A percentile compares a stretch with the other conserved stretches of the same genome.
Evolutionary conservation across 35 echinoderm and acorn worm genomes (phyloP).

Genomic region (Antedon bifida): DNA sequence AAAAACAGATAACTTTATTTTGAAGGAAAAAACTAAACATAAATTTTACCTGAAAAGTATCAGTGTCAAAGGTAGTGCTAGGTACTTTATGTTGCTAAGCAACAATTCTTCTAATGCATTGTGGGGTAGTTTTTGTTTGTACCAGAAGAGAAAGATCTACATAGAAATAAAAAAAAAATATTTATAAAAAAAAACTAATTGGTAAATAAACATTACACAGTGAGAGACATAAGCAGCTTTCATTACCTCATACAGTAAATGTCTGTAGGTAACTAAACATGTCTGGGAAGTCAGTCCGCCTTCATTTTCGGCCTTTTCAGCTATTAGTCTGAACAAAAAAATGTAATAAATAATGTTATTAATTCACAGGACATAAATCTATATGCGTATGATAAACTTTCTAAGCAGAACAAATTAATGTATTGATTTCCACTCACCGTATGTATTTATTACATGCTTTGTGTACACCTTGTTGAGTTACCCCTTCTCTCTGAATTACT

Average conservation of each 20-base stretch:
- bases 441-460: background rate
- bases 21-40: too few relatives aligned
- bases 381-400: too few relatives aligned
- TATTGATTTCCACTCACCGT: background rate
- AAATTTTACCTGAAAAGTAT: slow-evolving; percentile 58
- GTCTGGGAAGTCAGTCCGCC: background rate
- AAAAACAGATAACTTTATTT: too few relatives aligned
- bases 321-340: background rate
- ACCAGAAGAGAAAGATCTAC: slow-evolving; percentile 70
- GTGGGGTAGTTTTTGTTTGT: slow-evolving; percentile 13
- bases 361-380: too few relatives aligned
- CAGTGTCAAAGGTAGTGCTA: slow-evolving; percentile 67
- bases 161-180: background rate
- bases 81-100: slow-evolving; percentile 23
- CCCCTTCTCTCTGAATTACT: background rate
- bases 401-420: too few relatives aligned
- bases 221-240: too few relatives aligned
- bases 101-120: slow-evolving; percentile 37
- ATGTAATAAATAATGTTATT: too few relatives aligned
- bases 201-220: background rate
- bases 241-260: too few relatives aligned
- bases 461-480: background rate
- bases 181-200: background rate
- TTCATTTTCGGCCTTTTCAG: background rate
- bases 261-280: too few relatives aligned